Base-by-base conservation (phyloP, 2,797 vertebrate species). In the Tenualosa thibaudeaui region DNA sequence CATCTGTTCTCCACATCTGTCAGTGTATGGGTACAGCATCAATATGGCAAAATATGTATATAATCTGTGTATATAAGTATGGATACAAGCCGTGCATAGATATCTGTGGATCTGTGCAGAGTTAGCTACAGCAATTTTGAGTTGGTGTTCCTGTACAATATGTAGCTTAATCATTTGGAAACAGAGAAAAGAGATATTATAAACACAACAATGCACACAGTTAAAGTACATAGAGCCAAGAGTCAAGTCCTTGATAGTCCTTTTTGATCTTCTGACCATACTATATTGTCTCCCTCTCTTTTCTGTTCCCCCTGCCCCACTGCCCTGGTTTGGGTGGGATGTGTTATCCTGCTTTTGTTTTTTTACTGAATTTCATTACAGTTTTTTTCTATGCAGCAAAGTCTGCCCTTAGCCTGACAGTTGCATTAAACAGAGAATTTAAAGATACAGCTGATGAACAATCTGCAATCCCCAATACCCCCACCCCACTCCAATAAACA, bases 11-110 rank as follows among this genome's bases (percentile, higher is more conserved):
- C 26, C 65, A 71, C 87, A 81, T 87, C 68, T 37, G 37, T 81
- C 56, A 71, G 53, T 37, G 50, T 84, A 50, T 40, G 46, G 81
- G 83, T 81, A 9, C 50, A 26, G 51, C n/a, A 71, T 54, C 49
- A 50, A 22, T 50, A 82, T 87, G 65, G 10, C 31, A 71, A 71
- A 13, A 71, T 71, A 71, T 71, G 65, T 71, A 40, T 71, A 40
- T 71, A 15, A 17, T 1, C 60, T 26, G 19, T 15, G 49, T 71
- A 84, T 82, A 53, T 37, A 83, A 82, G 31, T 24, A 85, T 84
- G 88, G 60, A 86, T 87, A 81, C 60, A 51, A 43, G 50, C 50
- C 37, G 62, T 71, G 58, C 37, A 85, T 84, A 89, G 71, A 86
- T 87, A 78, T 83, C 54, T 78, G 24, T 22, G 62, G 22, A 84